Percentiles rank a stretch among this genome's conserved stretches.
Conservation (phyloP, 2,888 invertebrate species). For the Oligia strigilis region DNA sequence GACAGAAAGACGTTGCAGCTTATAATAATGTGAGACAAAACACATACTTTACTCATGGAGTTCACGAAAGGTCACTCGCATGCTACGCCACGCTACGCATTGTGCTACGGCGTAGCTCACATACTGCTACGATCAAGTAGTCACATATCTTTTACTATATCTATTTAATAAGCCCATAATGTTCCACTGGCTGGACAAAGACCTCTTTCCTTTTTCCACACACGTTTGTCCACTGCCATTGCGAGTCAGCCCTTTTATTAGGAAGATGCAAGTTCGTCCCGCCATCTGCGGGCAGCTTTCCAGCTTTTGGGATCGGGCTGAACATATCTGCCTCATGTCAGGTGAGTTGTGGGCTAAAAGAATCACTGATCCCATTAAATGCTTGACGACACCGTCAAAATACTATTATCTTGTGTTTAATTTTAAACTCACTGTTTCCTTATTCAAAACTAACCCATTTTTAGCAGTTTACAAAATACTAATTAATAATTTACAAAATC, state of each 20-base stretch:
- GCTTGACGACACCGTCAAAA: neutral
- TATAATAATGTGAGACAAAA: neutral
- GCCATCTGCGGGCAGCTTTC: neutral
- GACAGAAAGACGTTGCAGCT: neutral
- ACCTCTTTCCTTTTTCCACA: neutral
- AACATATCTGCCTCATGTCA: neutral
- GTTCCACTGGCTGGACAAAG: neutral
- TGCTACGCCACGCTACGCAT: neutral
- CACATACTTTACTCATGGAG: neutral
- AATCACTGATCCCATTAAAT: neutral
- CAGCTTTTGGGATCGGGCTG: neutral
- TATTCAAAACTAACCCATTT: neutral
- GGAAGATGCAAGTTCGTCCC: neutral
- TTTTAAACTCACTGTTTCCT: neutral
- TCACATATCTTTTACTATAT: too few species aligned
- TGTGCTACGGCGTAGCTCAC: slow-evolving; percentile 39
- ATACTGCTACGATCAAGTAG: neutral
- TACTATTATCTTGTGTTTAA: neutral
- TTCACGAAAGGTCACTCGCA: neutral
- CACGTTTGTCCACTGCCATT: neutral
- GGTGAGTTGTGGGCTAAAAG: neutral
- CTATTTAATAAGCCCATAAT: neutral
- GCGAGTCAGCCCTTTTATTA: neutral
- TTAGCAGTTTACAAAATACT: neutral
- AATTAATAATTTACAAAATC: neutral